A percentile compares a stretch with the other conserved stretches of the same genome.
These are phyloP conservation scores for Monarcha castaneiventris DNA, from an alignment of 2,113 vertebrate genomes.

Conservation along the genomic window DNA sequence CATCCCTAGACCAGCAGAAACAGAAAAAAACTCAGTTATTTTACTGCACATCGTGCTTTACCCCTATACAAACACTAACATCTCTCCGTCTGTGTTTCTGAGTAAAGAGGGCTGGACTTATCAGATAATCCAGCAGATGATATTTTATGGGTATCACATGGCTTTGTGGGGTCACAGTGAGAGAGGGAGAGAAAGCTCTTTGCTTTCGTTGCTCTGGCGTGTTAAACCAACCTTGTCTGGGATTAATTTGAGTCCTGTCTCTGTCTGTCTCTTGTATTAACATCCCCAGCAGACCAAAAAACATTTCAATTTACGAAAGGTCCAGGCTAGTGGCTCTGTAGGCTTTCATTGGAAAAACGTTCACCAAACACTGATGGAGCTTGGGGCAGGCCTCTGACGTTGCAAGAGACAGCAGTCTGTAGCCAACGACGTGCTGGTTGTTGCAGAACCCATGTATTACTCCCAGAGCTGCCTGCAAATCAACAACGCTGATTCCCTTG, in stretches of 20 bases:
- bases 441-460: neutral
- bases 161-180: neutral
- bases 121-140: neutral
- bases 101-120: neutral
- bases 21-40: neutral
- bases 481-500: neutral
- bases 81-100: neutral
- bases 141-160: accelerated
- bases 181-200: neutral
- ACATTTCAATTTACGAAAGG: neutral
- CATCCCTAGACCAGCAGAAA: neutral
- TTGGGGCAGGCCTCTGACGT: neutral
- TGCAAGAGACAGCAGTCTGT: neutral
- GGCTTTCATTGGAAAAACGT: neutral
- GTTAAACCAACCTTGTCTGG: neutral
- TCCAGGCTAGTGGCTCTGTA: neutral
- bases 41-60: neutral
- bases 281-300: neutral
- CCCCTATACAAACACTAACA: neutral
- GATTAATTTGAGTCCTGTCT: conserved; percentile 1
- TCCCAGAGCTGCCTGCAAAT: neutral
- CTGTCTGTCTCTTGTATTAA: neutral
- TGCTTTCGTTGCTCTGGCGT: neutral
- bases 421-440: neutral
- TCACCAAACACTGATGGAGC: neutral